Base-by-base conservation (phyloP, 2,113 vertebrate genomes). In the Mobula hypostoma region DNA sequence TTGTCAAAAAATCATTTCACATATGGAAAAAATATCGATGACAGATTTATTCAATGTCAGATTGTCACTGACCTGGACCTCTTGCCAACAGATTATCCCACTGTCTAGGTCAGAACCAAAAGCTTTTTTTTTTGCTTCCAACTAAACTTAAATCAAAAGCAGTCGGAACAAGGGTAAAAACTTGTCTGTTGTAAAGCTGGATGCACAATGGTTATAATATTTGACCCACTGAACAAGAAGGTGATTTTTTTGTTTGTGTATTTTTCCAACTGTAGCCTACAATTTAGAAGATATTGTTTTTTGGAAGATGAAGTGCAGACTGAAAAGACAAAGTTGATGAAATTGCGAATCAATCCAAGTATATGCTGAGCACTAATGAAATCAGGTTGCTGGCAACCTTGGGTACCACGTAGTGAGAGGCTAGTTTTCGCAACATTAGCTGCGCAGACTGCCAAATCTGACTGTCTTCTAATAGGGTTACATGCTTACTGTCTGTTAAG, bases 71-170 rank as follows among this genome's bases (percentile, higher is more conserved):
- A 74, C 68, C 70, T 74, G 5, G 70, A 27, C 91, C 70, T 29
- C 70, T 93, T 56, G 70, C 40, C 36, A 40, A 93, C 70, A 74
- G 70, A 93, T 93, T 93, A 93, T 74, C 70, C 79, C 91, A 93
- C 68, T 74, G 91, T 93, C 91, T 93, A 48, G 70, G 48, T 29
- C 91, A 93, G 91, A 74, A 72, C 91, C 40, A 93, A 93, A 93
- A 32, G 70, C 2, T 7, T 82, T 48, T 48, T 36, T 48, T 74
- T 93, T 40, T 74, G 70, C 66, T 56, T 93, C 40, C 3, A 40
- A 93, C 24, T 56, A 76, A 93, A 27, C 91, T 56, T 93, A 93
- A 90, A 93, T 93, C 91, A 93, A 93, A 93, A 74, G 32, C 70
- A 93, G 70, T 74, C 68, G 5, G 70, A 74, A 74, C 36, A 74